A percentile compares a stretch with the other conserved stretches of the same genome.
These are phyloP conservation scores for Agrilus cyanescens DNA, from an alignment of 2,888 invertebrate genomes.

Conservation along the genomic window DNA sequence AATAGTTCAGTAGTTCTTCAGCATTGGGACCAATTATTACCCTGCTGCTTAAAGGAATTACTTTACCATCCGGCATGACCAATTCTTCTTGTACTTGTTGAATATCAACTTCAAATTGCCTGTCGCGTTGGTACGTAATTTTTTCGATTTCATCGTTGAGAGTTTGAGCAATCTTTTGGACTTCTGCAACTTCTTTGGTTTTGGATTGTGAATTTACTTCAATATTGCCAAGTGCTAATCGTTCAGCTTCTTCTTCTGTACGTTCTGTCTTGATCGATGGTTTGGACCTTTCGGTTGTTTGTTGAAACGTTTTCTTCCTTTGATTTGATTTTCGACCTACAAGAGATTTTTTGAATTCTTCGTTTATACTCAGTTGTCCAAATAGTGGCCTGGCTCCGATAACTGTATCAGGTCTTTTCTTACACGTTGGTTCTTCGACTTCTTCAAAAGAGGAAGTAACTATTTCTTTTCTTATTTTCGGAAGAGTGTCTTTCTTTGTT, in stretches of 20 bases:
- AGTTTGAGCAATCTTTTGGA: conserved; percentile 24
- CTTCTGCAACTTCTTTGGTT: conserved; percentile 24
- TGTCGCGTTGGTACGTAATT: conserved; percentile 29
- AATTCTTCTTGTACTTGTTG: conserved; percentile 28
- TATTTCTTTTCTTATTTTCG: no score
- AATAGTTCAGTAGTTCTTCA: conserved; percentile 1
- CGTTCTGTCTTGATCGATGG: conserved; percentile 22
- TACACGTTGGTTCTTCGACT: conserved; percentile 21
- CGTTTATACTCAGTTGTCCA: conserved; percentile 32
- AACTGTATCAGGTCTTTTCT: conserved; percentile 32
- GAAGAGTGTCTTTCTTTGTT: no score
- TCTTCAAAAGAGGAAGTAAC: neutral
- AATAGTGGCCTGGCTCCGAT: conserved; percentile 34
- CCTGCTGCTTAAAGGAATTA: conserved; percentile 3
- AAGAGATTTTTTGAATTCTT: conserved; percentile 33
- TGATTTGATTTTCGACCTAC: conserved; percentile 25
- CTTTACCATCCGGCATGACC: conserved; percentile 15
- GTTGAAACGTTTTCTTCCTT: conserved; percentile 7
- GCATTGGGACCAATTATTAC: neutral
- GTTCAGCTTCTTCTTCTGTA: conserved; percentile 15
- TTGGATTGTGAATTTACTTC: conserved; percentile 21
- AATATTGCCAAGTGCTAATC: conserved; percentile 16
- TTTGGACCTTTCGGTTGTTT: conserved; percentile 11
- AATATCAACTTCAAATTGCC: conserved; percentile 30
- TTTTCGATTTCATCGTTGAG: conserved; percentile 31